Base-by-base conservation (phyloP, 2,888 invertebrate species). In the Malthinus flaveolus region DNA sequence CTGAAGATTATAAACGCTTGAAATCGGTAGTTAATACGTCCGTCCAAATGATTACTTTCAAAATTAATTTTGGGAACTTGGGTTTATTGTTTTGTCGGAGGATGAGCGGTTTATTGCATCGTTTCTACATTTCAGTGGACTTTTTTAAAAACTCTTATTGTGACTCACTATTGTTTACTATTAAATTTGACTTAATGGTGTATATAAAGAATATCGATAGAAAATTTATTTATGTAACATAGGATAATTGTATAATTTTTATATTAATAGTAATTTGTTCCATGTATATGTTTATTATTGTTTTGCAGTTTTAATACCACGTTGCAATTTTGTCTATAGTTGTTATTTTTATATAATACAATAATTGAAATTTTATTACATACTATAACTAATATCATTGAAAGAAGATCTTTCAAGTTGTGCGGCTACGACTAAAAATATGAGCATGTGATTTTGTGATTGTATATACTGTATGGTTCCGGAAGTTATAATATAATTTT, bases 401-500 rank as follows among this genome's bases (percentile, higher is more conserved):
- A 39, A 39, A 36, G 33, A 31, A 13, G 9, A 32, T 10, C 13
- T n/a, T 35, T 52, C 35, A 23, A 52, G 32, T 11, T 31, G 7
- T 45, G 45, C 15, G 13, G 12, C 23, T 23, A 42, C 10, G 39
- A 42, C 39, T 15, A 13, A 9, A 42, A 42, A 13, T 46, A 32
- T 7, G 11, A 48, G 34, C 11, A 33, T 32, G 39, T 42, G 39
- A 39, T 39, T 39, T 15, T 48, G 33, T 50, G 36, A 50, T 42
- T 31, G 39, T 31, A 23, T 35, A 52, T 33, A 49, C 39, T 34
- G 37, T 9, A 23, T 32, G 50, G 47, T 47, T 56, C 45, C 15
- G 50, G 56, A 35, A 52, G 52, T 58, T 58, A 52, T 52, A 58
- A 42, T 58, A 48, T 32, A 44, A 44, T 42, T 52, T 52, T 51